Evolutionary conservation across 2,888 invertebrate species (phyloP), one percentile per base, ranked within the genome.

Genomic region (Coecobrya sp.): DNA sequence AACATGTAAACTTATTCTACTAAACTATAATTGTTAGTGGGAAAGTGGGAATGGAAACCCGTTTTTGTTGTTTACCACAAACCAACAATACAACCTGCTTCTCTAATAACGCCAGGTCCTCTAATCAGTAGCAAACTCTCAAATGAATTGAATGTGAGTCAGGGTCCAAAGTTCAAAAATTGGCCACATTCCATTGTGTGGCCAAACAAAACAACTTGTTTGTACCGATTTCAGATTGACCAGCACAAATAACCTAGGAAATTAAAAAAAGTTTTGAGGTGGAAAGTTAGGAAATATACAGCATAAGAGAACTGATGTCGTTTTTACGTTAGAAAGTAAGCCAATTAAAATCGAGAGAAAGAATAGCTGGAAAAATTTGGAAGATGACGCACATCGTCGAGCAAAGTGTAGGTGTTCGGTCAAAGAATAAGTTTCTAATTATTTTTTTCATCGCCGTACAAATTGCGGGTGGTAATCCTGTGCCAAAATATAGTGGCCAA

Each of bases 61-160:
- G 55, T 55, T 55, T 55, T 55, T 55, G 10, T 55, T 55, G 55
- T 55, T 55, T 55, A 55, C 55, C 55, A 55, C 11, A 55, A 55
- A 55, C 55, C 55, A 55, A n/a, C 55, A n/a, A n/a, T n/a, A n/a
- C n/a, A n/a, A n/a, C 55, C 11, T 55, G 7, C 10, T 42, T 42
- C 10, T 7, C 10, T 42, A 42, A 4, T 42, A 42, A 42, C 42
- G 42, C 42, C 42, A n/a, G n/a, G n/a, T n/a, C n/a, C n/a, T n/a
- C n/a, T n/a, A n/a, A n/a, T n/a, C n/a, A n/a, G n/a, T n/a, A n/a
- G n/a, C n/a, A n/a, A n/a, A n/a, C n/a, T n/a, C n/a, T n/a, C n/a
- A n/a, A n/a, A n/a, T n/a, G n/a, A n/a, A n/a, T n/a, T n/a, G n/a
- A n/a, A n/a, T n/a, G n/a, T n/a, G n/a, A n/a, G n/a, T n/a, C n/a